A percentile compares a stretch with the other conserved stretches of the same genome.
These are phyloP conservation scores for Limnephilus rhombicus DNA, from an alignment of 2,888 invertebrate genomes.

Conservation along the genomic window DNA sequence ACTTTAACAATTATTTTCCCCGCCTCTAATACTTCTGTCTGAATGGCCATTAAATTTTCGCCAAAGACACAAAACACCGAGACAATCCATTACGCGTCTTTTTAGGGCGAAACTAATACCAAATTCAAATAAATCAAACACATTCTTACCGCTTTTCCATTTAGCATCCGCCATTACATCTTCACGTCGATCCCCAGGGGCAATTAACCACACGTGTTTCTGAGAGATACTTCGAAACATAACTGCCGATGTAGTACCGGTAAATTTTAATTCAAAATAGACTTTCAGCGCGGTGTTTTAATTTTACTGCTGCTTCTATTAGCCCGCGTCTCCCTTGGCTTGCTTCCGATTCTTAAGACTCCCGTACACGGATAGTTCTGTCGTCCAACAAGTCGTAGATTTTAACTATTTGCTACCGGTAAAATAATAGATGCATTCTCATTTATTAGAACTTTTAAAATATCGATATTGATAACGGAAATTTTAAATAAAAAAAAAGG, in stretches of 20 bases:
- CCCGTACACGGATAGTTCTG: not conserved
- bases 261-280: slow-evolving; percentile 47
- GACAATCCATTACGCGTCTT: slow-evolving; percentile 5
- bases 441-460: no score
- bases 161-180: slow-evolving; percentile 31
- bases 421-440: no score
- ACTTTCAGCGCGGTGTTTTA: slow-evolving; percentile 44
- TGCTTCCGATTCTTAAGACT: not conserved
- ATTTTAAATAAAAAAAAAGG: no score
- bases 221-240: slow-evolving; percentile 36
- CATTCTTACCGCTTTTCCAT: slow-evolving; percentile 23
- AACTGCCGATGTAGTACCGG: slow-evolving; percentile 24
- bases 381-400: not conserved
- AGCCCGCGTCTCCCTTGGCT: slow-evolving; percentile 23
- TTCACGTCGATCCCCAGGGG: slow-evolving; percentile 27
- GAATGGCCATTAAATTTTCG: slow-evolving; percentile 1
- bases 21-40: not conserved
- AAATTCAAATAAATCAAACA: slow-evolving; percentile 46
- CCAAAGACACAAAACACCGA: slow-evolving; percentile 2
- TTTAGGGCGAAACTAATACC: slow-evolving; percentile 9
- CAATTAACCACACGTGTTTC: slow-evolving; percentile 47
- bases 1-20: not conserved
- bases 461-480: no score
- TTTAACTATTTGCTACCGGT: not conserved
- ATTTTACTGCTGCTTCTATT: slow-evolving; percentile 39